Evolutionary conservation across 2,113 vertebrate genomes (phyloP).

Genomic region (Mesoclemmys tuberculata): DNA sequence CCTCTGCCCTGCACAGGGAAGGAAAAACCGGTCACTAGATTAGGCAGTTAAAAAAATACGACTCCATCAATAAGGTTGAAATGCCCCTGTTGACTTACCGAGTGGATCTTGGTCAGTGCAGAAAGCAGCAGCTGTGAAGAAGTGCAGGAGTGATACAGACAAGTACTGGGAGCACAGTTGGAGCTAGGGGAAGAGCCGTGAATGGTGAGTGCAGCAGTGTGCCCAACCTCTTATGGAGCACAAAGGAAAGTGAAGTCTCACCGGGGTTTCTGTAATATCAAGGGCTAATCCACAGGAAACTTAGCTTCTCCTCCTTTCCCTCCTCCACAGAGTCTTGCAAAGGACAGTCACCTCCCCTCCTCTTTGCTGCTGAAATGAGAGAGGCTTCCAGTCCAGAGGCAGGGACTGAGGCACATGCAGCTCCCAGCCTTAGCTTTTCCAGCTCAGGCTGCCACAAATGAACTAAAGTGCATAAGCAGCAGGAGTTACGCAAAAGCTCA

Average conservation of each 20-base stretch:
- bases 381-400: not conserved
- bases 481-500: not conserved
- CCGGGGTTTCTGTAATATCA: fast-evolving
- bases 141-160: not conserved
- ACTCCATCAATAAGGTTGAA: fast-evolving
- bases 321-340: not conserved
- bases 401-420: not conserved
- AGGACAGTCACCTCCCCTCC: not conserved
- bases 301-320: fast-evolving
- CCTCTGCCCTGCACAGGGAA: fast-evolving
- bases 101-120: not conserved
- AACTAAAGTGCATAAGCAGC: not conserved
- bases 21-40: not conserved
- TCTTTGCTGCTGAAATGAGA: not conserved
- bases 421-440: not conserved
- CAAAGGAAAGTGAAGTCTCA: fast-evolving
- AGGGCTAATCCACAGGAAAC: not conserved
- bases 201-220: fast-evolving
- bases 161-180: fast-evolving
- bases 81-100: not conserved
- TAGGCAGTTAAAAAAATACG: fast-evolving
- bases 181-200: not conserved
- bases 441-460: fast-evolving
- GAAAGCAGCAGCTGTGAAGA: not conserved
- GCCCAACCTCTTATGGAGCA: fast-evolving